Base-by-base conservation (phyloP, 2,888 invertebrate genomes). In the Rhamphomyia laevipes region DNA sequence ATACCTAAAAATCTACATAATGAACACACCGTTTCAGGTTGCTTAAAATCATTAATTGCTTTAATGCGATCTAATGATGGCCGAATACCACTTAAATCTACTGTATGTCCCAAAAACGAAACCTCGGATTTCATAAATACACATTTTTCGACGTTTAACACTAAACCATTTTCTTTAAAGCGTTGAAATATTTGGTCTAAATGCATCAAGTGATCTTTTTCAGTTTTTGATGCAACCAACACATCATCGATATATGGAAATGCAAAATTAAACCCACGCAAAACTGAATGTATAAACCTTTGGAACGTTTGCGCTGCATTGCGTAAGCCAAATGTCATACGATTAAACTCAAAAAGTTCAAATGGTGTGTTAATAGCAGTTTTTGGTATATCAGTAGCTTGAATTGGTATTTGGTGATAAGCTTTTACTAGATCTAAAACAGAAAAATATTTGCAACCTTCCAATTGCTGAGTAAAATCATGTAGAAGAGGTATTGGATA, bases 31-130 rank as follows among this genome's bases (percentile, higher is more conserved):
- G 57, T 63, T n/a, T 35, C 43, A 2, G 63, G 66, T 18, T 46
- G 50, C 1, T 58, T 48, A 27, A 57, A 61, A 1, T 58, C 43
- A 9, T 10, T 15, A 3, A 67, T 61, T 2, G 59, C 61, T 27
- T 61, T 46, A 1, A 66, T 63, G 37, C 61, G 61, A 4, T 59
- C 52, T 3, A 54, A 49, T 15, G 62, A 49, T 3, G 67, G 67
- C 31, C 49, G 50, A 4, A 62, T 65, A 30, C 67, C 66, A 0
- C 38, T 1, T 10, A 23, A 12, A 2, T n/a, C 31, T 2, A 40
- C 18, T 6, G 16, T 30, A 37, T 41, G 45, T 5, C 49, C 49
- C n/a, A 45, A 33, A 42, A 45, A 49, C 6, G 31, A 15, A 17
- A 48, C 43, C 15, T 45, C 13, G 2, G 10, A 5, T 17, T 44